These are phyloP conservation scores for Rana temporaria DNA, from an alignment of 2,113 vertebrate genomes.

Conservation along the genomic window DNA sequence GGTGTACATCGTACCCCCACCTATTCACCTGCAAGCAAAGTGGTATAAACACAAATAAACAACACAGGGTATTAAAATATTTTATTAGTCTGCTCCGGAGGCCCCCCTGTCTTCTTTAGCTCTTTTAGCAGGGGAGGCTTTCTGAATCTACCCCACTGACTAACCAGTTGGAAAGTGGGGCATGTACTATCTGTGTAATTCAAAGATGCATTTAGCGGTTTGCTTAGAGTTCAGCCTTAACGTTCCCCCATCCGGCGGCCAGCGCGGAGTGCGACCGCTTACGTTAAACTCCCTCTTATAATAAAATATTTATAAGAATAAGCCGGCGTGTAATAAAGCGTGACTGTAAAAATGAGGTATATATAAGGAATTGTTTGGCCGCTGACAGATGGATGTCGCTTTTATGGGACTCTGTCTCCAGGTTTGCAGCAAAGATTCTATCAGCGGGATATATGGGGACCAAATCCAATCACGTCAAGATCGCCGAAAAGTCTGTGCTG, in stretches of 20 bases:
- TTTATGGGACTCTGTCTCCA: slow-evolving; percentile 14
- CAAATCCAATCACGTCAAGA: neutral
- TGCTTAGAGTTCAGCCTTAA: neutral
- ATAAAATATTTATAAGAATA: slow-evolving; percentile 46
- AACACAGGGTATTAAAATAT: no score
- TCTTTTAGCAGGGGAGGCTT: no score
- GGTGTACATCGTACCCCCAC: no score
- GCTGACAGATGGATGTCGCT: slow-evolving; percentile 5
- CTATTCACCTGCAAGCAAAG: no score
- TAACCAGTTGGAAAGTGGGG: no score
- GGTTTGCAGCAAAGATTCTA: slow-evolving; percentile 28
- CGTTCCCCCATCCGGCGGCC: neutral
- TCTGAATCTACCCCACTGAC: no score
- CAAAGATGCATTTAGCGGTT: no score
- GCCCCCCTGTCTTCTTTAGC: no score
- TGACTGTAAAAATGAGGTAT: slow-evolving; percentile 35
- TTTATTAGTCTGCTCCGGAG: no score
- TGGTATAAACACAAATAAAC: no score
- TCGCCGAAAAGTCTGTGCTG: neutral
- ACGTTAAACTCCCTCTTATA: slow-evolving; percentile 12
- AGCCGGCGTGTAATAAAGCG: slow-evolving; percentile 16
- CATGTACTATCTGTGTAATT: no score
- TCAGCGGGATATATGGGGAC: neutral
- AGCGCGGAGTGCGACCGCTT: neutral
- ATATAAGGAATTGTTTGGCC: slow-evolving; percentile 40